Conservation (phyloP, 2,888 invertebrate genomes). For the Calephelis perditalis region DNA sequence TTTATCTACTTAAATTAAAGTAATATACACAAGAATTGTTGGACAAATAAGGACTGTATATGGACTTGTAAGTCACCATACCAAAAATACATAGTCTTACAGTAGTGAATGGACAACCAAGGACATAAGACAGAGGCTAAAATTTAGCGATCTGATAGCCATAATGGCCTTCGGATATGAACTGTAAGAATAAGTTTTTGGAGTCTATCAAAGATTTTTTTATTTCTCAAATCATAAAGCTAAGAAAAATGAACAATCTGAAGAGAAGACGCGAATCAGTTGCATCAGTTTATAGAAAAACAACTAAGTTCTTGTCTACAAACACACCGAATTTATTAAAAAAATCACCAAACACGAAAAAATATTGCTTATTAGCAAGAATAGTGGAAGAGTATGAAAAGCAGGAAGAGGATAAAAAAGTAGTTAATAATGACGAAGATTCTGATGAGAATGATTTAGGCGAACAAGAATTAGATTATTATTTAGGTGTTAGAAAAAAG, state of each 20-base stretch:
- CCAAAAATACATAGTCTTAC: too few relatives aligned
- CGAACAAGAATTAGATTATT: conserved; percentile 63
- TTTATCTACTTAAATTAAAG: too few relatives aligned
- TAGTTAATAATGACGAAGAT: conserved; percentile 28
- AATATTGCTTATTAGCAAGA: conserved; percentile 43
- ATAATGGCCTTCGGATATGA: conserved; percentile 31
- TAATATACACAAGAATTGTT: too few relatives aligned
- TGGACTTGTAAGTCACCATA: too few relatives aligned
- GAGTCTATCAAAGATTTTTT: conserved; percentile 38
- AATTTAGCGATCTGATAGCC: too few relatives aligned
- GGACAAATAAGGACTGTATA: too few relatives aligned
- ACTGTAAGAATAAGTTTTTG: conserved; percentile 33
- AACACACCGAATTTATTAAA: conserved; percentile 59
- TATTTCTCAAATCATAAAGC: conserved; percentile 30
- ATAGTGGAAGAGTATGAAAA: conserved; percentile 43
- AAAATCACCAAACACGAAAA: conserved; percentile 54
- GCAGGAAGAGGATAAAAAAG: conserved; percentile 26
- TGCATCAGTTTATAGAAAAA: conserved; percentile 61
- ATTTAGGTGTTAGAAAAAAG: conserved; percentile 59
- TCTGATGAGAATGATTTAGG: conserved; percentile 45
- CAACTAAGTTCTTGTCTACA: conserved; percentile 59
- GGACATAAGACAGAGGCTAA: too few relatives aligned
- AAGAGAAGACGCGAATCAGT: conserved; percentile 61
- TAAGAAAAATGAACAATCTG: conserved; percentile 43
- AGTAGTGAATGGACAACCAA: too few relatives aligned